phyloP scores from a whole-genome alignment of 2,888 invertebrate species.

The Sinhomidia bicolor region DNA sequence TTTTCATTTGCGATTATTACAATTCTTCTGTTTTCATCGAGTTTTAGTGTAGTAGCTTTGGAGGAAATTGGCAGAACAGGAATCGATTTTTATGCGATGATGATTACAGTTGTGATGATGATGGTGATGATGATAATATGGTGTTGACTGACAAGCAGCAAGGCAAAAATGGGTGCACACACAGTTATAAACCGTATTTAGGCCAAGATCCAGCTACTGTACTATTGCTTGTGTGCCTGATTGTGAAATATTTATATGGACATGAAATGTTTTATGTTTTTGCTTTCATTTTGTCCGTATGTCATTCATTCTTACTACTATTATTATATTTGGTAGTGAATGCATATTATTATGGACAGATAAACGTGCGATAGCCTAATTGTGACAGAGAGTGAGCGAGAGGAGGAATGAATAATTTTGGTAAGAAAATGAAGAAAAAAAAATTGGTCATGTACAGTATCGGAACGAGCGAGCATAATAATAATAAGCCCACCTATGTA shows the following conservation, averaged over 20 bases:
- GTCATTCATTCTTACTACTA: background rate
- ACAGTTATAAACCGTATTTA: slow-evolving; percentile 55
- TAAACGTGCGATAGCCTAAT: slow-evolving; percentile 29
- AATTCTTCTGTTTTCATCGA: background rate
- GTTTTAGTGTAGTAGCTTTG: background rate
- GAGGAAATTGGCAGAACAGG: slow-evolving; percentile 2
- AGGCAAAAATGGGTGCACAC: slow-evolving; percentile 36
- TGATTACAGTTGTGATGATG: slow-evolving; percentile 12
- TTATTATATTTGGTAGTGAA: background rate
- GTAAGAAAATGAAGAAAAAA: background rate
- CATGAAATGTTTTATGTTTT: background rate
- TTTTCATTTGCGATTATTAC: background rate
- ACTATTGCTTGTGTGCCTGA: too few relatives aligned
- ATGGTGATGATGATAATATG: background rate
- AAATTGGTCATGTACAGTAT: background rate
- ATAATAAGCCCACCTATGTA: too few relatives aligned
- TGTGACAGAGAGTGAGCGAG: too few relatives aligned
- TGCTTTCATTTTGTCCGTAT: background rate
- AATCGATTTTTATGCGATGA: slow-evolving; percentile 36
- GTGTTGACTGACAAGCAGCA: slow-evolving; percentile 37
- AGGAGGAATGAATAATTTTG: too few relatives aligned
- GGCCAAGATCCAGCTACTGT: slow-evolving; percentile 58
- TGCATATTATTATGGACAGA: background rate
- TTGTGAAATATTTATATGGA: slow-evolving; percentile 38
- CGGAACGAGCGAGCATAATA: too few relatives aligned